These are phyloP conservation scores for Sphenopsis melanotis DNA, from an alignment of 2,797 vertebrate species.

Conservation along the genomic window DNA sequence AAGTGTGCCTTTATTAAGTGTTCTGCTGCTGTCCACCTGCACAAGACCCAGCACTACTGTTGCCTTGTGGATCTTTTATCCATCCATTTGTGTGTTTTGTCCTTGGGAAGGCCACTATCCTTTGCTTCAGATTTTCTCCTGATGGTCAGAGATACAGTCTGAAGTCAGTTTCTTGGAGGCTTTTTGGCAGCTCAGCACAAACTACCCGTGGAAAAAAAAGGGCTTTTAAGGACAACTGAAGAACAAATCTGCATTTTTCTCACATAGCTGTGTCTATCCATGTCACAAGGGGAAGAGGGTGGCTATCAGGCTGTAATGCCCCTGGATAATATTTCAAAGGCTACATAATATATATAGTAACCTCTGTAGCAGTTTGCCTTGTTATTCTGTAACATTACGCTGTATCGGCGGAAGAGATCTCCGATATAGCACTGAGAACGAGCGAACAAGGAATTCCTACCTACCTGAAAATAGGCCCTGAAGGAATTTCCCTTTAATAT, in stretches of 20 bases:
- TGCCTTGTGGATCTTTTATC: not conserved
- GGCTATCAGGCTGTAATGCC: not conserved
- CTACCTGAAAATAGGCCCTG: not conserved
- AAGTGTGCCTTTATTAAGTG: not conserved
- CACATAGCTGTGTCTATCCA: not conserved
- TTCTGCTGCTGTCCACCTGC: not conserved
- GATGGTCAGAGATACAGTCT: not conserved
- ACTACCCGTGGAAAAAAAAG: not conserved
- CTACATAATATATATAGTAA: not conserved
- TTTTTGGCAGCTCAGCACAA: not conserved
- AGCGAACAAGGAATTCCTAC: not conserved
- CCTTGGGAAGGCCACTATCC: not conserved
- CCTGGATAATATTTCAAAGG: not conserved
- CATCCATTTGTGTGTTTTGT: not conserved
- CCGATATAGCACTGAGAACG: rapidly evolving
- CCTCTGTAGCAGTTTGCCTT: not conserved
- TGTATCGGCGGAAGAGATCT: not conserved
- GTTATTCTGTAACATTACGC: not conserved
- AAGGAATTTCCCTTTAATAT: not conserved
- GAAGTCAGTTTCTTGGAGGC: not conserved
- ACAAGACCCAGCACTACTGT: not conserved
- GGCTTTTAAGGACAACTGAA: not conserved
- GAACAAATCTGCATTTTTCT: not conserved
- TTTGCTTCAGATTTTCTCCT: not conserved
- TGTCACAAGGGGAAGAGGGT: not conserved